phyloP scores from a whole-genome alignment of 2,113 vertebrate genomes.

The Nycticebus coucang region DNA sequence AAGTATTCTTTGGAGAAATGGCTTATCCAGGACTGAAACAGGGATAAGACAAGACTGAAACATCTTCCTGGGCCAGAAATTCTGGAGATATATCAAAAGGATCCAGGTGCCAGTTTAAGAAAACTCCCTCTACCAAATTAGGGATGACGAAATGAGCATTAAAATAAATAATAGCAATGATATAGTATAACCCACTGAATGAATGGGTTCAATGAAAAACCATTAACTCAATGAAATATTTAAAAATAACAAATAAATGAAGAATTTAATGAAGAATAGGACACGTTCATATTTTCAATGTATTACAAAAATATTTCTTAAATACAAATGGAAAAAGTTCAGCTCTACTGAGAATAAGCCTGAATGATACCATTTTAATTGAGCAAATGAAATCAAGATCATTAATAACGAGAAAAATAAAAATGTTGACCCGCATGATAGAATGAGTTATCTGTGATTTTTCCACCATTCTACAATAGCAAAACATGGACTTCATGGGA shows the following conservation, averaged over 20 bases:
- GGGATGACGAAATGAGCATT: not conserved
- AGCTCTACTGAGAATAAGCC: not conserved
- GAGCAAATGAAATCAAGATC: not conserved
- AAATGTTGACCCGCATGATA: not conserved
- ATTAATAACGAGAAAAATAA: not conserved
- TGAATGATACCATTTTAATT: not conserved
- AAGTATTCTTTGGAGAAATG: not conserved
- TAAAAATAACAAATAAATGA: not conserved
- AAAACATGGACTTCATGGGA: not conserved
- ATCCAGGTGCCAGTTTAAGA: not conserved
- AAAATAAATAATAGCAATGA: not conserved
- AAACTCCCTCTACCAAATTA: not conserved
- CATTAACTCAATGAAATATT: not conserved
- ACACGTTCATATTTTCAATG: not conserved
- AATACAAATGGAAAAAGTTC: not conserved
- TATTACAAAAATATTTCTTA: not conserved
- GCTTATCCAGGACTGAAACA: not conserved
- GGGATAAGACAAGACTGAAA: not conserved
- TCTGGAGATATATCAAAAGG: not conserved
- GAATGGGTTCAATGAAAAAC: not conserved
- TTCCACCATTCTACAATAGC: not conserved
- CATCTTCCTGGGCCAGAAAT: not conserved
- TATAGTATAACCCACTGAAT: not conserved
- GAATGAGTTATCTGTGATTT: not conserved
- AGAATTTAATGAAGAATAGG: not conserved